Base-by-base conservation (phyloP, 2,888 invertebrate species). In the Sisyra terminalis region DNA sequence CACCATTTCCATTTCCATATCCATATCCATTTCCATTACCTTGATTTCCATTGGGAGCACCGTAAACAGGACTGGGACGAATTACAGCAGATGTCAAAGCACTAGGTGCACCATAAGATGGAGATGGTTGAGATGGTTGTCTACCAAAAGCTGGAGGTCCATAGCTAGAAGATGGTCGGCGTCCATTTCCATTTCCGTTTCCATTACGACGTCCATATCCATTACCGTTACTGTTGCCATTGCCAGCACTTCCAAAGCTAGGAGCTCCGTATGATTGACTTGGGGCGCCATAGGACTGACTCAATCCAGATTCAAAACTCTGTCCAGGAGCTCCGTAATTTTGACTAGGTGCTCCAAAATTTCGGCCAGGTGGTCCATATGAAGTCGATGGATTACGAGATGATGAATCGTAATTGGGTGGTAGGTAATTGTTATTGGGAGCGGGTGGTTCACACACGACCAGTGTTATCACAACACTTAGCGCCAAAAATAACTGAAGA, bases 51-150 rank as follows among this genome's bases (percentile, higher is more conserved):
- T 41, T 44, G 9, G 55, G 56, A 4, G 53, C 50, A 6, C 54
- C 52, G 36, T 56, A 56, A 31, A 52, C 51, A 24, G 44, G 48
- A 39, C 52, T 55, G 0, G 59, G 43, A 40, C 45, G 18, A 18
- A 39, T 40, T 14, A 36, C 39, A 30, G 43, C 45, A 4, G n/a
- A 35, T 11, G 39, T 24, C 6, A 24, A 17, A 7, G n/a, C 39
- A n/a, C 24, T 24, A 6, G 39, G 39, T 2, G 39, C 39, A 17
- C 24, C 18, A 29, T 39, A 39, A 4, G 10, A 9, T 5, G 39
- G 7, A 6, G 39, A 39, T 39, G 24, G 39, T 9, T 13, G 18
- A 3, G 17, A 13, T n/a, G 17, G 18, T 10, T 17, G 10, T n/a
- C 18, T 15, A 2, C 29, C 39, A 13, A 17, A 17, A n/a, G 17